Conservation (phyloP, 2,797 vertebrate genomes). For the Dromococcyx pavoninus region DNA sequence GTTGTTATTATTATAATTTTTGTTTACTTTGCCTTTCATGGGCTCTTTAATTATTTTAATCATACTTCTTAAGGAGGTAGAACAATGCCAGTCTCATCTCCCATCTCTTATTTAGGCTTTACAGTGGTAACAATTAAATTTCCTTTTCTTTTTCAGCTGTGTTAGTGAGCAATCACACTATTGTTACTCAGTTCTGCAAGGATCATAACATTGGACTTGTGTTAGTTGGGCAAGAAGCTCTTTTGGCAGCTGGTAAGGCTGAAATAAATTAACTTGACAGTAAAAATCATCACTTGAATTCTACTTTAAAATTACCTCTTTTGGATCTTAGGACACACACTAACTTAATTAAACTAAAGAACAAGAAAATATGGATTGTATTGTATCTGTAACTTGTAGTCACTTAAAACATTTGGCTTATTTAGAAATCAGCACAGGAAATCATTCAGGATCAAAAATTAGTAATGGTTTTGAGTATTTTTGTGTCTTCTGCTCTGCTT, state of each 20-base stretch:
- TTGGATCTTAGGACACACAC: background rate
- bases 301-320: background rate
- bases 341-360: background rate
- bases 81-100: background rate
- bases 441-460: background rate
- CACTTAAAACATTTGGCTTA: background rate
- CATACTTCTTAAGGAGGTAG: background rate
- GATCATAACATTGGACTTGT: slow-evolving; percentile 87
- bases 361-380: background rate
- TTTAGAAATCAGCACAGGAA: background rate
- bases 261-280: background rate
- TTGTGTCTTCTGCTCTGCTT: background rate
- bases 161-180: slow-evolving; percentile 84
- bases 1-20: background rate
- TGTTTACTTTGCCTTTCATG: background rate
- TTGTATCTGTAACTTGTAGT: background rate
- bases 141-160: slow-evolving; percentile 75
- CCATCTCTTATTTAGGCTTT: background rate
- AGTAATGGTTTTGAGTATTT: background rate
- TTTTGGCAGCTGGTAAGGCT: slow-evolving; percentile 81
- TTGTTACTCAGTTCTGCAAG: slow-evolving; percentile 89
- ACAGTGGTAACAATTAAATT: background rate
- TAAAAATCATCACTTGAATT: background rate
- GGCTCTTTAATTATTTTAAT: background rate
- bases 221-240: slow-evolving; percentile 85